Percentiles rank a stretch among this genome's conserved stretches.
Conservation (phyloP, 2,113 vertebrate species). For the Laterallus jamaicensis region DNA sequence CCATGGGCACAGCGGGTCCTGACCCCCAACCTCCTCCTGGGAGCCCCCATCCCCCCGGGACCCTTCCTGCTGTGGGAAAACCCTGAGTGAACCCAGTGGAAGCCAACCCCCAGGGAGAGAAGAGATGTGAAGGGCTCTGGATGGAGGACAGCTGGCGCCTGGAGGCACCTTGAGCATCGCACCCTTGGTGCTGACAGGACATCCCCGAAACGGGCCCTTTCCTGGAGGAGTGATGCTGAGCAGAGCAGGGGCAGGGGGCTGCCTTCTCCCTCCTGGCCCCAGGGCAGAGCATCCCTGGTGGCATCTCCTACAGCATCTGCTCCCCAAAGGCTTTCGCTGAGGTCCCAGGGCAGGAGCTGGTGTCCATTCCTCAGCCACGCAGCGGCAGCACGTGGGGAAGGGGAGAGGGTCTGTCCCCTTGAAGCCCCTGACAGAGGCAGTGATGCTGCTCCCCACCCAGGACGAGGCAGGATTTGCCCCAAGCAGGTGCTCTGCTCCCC, state of each 20-base stretch:
- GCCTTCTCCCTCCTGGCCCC: not conserved
- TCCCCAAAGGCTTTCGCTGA: not conserved
- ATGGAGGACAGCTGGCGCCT: not conserved
- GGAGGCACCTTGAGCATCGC: not conserved
- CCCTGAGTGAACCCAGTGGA: not conserved
- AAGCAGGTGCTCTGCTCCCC: not conserved
- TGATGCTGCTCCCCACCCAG: rapidly evolving
- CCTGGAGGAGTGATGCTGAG: not conserved
- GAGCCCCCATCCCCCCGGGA: not conserved
- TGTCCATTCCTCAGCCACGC: not conserved
- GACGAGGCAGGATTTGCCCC: not conserved
- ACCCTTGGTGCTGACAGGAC: rapidly evolving
- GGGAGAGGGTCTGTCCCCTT: not conserved
- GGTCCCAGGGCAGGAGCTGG: rapidly evolving
- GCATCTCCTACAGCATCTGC: not conserved
- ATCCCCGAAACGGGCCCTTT: rapidly evolving
- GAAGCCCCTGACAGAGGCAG: not conserved
- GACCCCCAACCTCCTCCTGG: rapidly evolving
- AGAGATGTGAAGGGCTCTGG: rapidly evolving
- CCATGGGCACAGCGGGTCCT: not conserved
- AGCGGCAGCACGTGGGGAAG: not conserved
- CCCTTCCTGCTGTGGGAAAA: not conserved
- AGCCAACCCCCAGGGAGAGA: rapidly evolving
- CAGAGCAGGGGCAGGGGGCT: not conserved
- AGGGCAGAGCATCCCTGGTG: not conserved